phyloP scores from a whole-genome alignment of 1,140 invertebrate genomes.

The Gryllus bimaculatus region DNA sequence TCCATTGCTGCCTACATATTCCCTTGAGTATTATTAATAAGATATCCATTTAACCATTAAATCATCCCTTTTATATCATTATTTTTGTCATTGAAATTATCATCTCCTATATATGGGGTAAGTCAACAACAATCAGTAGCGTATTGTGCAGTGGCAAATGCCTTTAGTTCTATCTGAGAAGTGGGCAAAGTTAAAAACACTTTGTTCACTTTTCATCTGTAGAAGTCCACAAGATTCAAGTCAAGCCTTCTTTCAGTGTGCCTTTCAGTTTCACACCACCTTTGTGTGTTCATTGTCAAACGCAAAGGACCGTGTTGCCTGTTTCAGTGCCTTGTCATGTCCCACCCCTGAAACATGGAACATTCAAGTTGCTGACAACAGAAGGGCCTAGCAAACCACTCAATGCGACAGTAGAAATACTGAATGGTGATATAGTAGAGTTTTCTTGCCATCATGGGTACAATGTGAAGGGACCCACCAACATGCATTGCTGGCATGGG shows the following conservation, averaged over 20 bases:
- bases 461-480: constrained; percentile 52
- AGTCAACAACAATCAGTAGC: background rate
- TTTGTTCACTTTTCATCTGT: background rate
- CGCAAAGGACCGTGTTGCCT: background rate
- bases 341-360: constrained; percentile 50
- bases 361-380: constrained; percentile 44
- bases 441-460: constrained; percentile 57
- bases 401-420: constrained; percentile 36
- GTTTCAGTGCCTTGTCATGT: constrained; percentile 56
- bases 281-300: background rate
- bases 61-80: background rate
- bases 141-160: background rate
- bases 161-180: background rate
- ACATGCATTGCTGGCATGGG: constrained; percentile 64
- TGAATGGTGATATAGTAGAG: constrained; percentile 51
- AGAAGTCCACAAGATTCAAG: background rate
- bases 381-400: constrained; percentile 22
- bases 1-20: background rate
- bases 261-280: background rate
- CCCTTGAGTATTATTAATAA: too few relatives aligned
- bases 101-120: background rate
- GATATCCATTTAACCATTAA: background rate
- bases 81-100: background rate
- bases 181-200: too few relatives aligned
- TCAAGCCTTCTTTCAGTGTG: constrained; percentile 3